phyloP scores from a whole-genome alignment of 1,140 invertebrate species.

The Coboldia fuscipes region DNA sequence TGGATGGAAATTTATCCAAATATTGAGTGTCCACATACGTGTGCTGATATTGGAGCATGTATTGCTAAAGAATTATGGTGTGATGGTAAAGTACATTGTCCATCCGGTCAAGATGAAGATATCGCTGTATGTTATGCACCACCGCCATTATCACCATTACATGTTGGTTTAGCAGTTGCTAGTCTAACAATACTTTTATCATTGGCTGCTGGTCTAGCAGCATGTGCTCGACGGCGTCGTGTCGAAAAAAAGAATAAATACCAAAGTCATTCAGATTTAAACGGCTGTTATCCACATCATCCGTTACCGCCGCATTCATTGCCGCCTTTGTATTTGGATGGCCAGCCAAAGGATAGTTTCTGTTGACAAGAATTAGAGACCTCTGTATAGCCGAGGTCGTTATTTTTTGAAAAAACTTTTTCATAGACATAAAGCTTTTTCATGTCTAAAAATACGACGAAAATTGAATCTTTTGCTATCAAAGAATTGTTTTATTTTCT shows the following conservation, averaged over 20 bases:
- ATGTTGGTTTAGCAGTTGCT: constrained; percentile 27
- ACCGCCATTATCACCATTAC: constrained; percentile 17
- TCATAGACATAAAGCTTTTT: too few relatives aligned
- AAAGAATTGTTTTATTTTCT: too few relatives aligned
- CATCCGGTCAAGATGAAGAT: constrained; percentile 50
- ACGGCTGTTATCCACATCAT: constrained; percentile 22
- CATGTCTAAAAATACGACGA: too few relatives aligned
- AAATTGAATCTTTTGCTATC: too few relatives aligned
- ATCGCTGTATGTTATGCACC: constrained; percentile 9
- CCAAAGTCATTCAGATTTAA: constrained; percentile 23
- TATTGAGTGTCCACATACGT: constrained; percentile 19
- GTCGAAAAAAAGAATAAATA: constrained; percentile 35
- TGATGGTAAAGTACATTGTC: constrained; percentile 46
- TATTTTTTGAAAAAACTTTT: too few relatives aligned
- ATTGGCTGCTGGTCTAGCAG: constrained; percentile 35
- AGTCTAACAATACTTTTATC: constrained; percentile 31
- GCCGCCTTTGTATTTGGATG: constrained; percentile 30
- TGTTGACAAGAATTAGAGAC: constrained; percentile 53
- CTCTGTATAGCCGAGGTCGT: constrained; percentile 27
- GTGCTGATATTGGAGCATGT: constrained; percentile 48
- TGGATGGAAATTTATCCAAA: constrained; percentile 2
- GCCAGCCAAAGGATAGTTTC: constrained; percentile 44
- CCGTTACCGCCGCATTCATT: constrained; percentile 10
- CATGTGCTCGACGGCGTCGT: constrained; percentile 26
- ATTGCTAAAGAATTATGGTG: constrained; percentile 51